phyloP scores from a whole-genome alignment of 2,888 invertebrate species.

The Pherbina coryleti region DNA sequence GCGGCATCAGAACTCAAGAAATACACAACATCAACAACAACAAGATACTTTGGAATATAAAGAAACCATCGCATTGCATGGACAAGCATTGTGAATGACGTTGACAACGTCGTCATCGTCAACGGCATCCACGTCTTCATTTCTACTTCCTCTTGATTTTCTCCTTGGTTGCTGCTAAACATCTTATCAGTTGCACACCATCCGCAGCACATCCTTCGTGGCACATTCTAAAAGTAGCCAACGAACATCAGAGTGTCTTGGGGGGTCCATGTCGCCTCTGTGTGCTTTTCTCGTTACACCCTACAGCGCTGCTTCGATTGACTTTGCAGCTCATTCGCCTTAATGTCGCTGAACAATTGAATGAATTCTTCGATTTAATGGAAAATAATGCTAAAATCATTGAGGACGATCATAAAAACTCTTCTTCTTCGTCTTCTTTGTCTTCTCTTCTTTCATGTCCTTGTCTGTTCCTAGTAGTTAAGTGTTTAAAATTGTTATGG shows the following conservation, averaged over 20 bases:
- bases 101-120: slow-evolving; percentile 25
- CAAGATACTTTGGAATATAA: neutral
- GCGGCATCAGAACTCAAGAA: neutral
- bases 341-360: slow-evolving; percentile 22
- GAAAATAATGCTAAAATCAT: slow-evolving; percentile 17
- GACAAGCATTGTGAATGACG: neutral
- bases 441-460: neutral
- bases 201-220: slow-evolving; percentile 14
- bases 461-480: neutral
- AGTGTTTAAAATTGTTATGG: neutral
- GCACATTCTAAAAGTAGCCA: slow-evolving; percentile 1
- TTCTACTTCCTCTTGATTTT: neutral
- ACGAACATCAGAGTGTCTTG: neutral
- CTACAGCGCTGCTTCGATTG: slow-evolving; percentile 6
- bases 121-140: neutral
- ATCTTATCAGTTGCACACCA: slow-evolving; percentile 22
- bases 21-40: neutral
- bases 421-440: neutral
- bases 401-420: neutral
- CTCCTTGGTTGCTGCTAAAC: neutral
- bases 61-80: slow-evolving; percentile 1
- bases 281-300: neutral
- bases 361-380: slow-evolving; percentile 24
- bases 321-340: slow-evolving; percentile 20
- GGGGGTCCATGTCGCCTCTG: neutral